Percentiles rank a stretch among this genome's conserved stretches.
These are phyloP conservation scores for Meta bourneti DNA, from an alignment of 2,888 invertebrate genomes.

Conservation along the genomic window DNA sequence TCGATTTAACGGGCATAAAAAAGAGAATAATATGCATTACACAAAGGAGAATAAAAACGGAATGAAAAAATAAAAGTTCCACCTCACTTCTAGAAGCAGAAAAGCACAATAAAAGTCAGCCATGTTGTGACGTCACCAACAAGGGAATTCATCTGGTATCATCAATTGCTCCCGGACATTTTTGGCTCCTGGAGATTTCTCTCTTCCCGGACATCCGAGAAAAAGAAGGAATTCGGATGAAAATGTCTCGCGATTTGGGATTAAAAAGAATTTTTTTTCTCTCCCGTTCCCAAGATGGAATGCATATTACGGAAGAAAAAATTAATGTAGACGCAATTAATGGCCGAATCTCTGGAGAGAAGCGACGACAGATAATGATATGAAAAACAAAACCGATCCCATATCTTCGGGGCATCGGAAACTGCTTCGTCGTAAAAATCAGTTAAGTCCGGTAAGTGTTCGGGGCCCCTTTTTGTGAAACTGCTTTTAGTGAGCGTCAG, in stretches of 20 bases:
- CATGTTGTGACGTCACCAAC: conserved; percentile 45
- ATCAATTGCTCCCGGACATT: background rate
- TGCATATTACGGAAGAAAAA: background rate
- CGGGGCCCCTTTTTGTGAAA: too few species aligned
- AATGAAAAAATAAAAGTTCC: background rate
- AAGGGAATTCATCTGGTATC: conserved; percentile 33
- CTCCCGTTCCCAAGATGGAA: background rate
- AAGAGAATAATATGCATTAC: conserved; percentile 30
- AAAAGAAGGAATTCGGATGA: background rate
- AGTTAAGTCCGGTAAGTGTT: background rate
- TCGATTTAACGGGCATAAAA: background rate
- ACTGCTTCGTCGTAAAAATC: background rate
- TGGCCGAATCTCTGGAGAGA: background rate
- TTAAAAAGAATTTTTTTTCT: background rate
- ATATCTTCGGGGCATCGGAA: background rate
- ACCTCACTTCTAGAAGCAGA: background rate
- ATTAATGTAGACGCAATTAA: background rate
- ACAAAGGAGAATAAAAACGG: background rate
- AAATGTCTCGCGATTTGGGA: background rate
- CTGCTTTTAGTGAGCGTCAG: background rate
- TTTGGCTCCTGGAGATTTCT: background rate
- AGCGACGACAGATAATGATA: background rate
- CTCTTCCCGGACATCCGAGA: background rate
- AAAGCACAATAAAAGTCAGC: background rate
- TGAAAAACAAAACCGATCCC: background rate